Base-by-base conservation (phyloP, 1,140 invertebrate species). In the Tetramorium alpestre region DNA sequence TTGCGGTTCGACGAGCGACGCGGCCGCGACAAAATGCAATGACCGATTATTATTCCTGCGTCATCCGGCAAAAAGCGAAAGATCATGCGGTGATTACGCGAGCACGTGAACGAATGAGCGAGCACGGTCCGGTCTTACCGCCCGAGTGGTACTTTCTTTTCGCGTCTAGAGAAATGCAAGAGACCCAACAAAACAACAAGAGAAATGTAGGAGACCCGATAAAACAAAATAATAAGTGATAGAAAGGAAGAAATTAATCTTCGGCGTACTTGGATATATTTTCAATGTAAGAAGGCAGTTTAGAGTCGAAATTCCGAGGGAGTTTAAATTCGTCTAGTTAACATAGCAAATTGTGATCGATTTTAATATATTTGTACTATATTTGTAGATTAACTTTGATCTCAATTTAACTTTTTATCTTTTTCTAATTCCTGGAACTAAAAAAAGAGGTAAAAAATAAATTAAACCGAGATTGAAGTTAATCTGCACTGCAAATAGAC, bases 31-130 rank as follows among this genome's bases (percentile, higher is more conserved):
- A n/a, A 28, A 64, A 64, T 47, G 25, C 16, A 78, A 64, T 47
- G 58, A 64, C 41, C 76, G 41, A 65, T 78, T 65, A 65, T 65
- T 44, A 33, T n/a, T 22, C 18, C 38, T 78, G 5, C 76, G 60
- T 78, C 76, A 78, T 44, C 16, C 18, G 6, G 16, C 11, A 11
- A 69, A 65, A 78, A 49, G 11, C 18, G 41, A 65, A 10, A 33
- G 41, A 64, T 47, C 75, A 47, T 6, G 56, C 60, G 75, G 75
- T 18, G 13, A 58, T 76, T 60, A 60, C 33, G n/a, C n/a, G n/a
- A 18, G 10, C 3, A 70, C 11, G 6, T 10, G 28, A 41, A 13
- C 11, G 28, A 41, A 13, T n/a, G 8, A 41, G 64, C 38, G 18
- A 0, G 47, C 49, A 16, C 13, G 51, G 16, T 54, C 51, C 5